Percentiles rank a stretch among this genome's conserved stretches.
Conservation (phyloP, 2,888 invertebrate species). For the Anorthoa munda region DNA sequence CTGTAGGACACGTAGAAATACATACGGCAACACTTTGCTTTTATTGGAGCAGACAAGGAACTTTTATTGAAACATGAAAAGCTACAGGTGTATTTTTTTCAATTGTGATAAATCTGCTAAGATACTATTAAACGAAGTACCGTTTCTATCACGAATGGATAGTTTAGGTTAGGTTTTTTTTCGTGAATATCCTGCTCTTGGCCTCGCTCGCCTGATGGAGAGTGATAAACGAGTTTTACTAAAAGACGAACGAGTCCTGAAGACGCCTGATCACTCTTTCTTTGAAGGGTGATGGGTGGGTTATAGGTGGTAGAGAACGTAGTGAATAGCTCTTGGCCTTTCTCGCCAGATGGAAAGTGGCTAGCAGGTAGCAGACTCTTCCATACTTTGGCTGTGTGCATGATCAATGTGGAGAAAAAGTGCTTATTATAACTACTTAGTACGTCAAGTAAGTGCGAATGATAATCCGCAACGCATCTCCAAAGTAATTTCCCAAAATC, state of each 20-base stretch:
- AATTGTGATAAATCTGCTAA: not conserved
- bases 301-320: too few relatives aligned
- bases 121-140: not conserved
- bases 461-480: too few relatives aligned
- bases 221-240: not conserved
- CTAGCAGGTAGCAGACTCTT: too few relatives aligned
- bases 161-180: not conserved
- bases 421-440: too few relatives aligned
- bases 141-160: not conserved
- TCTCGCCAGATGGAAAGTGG: too few relatives aligned
- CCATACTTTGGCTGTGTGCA: too few relatives aligned
- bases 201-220: not conserved
- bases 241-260: not conserved
- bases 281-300: too few relatives aligned
- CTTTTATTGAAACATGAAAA: not conserved
- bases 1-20: not conserved
- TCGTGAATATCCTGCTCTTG: too few relatives aligned
- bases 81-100: not conserved
- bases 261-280: not conserved
- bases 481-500: too few relatives aligned
- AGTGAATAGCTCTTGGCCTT: too few relatives aligned
- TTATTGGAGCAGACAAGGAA: not conserved
- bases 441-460: too few relatives aligned
- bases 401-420: too few relatives aligned
- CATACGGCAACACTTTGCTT: not conserved